Conservation (phyloP, 2,888 invertebrate genomes). For the Stratiomys singularior region DNA sequence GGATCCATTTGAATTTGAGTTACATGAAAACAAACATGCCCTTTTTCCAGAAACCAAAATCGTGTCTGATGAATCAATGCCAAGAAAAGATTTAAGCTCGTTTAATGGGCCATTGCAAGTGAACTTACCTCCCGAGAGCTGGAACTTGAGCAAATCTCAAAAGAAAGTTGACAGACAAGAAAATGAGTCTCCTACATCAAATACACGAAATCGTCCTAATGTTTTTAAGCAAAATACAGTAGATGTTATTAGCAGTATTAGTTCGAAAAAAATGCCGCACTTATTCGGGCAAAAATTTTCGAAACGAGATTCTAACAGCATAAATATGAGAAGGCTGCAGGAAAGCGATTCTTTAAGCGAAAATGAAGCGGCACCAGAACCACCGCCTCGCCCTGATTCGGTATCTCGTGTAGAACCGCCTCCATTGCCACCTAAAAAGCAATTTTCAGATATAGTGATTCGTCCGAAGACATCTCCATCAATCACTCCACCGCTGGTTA, state of each 20-base stretch:
- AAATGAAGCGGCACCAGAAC: conserved; percentile 65
- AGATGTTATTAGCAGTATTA: conserved; percentile 66
- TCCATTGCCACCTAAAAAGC: conserved; percentile 78
- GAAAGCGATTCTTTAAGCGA: conserved; percentile 66
- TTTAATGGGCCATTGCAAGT: conserved; percentile 77
- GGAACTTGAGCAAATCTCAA: conserved; percentile 56
- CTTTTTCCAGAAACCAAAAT: conserved; percentile 57
- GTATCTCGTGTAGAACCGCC: conserved; percentile 73
- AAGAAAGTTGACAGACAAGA: conserved; percentile 55
- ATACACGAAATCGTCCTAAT: conserved; percentile 55
- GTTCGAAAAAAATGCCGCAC: conserved; percentile 66
- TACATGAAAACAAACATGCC: conserved; percentile 53
- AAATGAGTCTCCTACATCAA: conserved; percentile 56
- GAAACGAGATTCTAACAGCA: conserved; percentile 64
- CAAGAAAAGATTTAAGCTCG: conserved; percentile 62
- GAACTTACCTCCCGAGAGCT: conserved; percentile 73
- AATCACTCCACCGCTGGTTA: conserved; percentile 54
- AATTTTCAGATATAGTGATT: conserved; percentile 68
- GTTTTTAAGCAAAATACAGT: conserved; percentile 65
- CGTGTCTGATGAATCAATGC: conserved; percentile 59
- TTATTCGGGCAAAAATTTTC: conserved; percentile 65
- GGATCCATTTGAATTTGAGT: conserved; percentile 65
- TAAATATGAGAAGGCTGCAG: conserved; percentile 65
- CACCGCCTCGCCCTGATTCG: conserved; percentile 65
- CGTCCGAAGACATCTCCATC: conserved; percentile 64